These are phyloP conservation scores for Coracopsis vasa DNA, from an alignment of 2,113 vertebrate species.

Conservation along the genomic window DNA sequence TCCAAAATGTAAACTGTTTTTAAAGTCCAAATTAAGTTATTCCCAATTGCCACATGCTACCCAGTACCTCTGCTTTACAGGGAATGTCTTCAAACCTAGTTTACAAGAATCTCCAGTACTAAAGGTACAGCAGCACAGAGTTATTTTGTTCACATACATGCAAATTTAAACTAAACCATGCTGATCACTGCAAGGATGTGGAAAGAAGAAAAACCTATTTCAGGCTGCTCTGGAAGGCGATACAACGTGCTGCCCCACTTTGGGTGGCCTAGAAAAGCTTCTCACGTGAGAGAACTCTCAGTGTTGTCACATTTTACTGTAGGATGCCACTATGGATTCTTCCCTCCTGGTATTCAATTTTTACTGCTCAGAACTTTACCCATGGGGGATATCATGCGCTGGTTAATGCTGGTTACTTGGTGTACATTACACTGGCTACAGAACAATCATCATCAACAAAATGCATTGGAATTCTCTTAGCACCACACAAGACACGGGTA, in stretches of 20 bases:
- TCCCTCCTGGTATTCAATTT: not conserved
- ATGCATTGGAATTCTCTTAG: not conserved
- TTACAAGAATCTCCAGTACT: not conserved
- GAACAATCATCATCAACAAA: not conserved
- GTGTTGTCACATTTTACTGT: not conserved
- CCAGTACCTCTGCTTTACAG: not conserved
- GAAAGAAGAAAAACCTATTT: not conserved
- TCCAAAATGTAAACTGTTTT: not conserved
- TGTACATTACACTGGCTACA: not conserved
- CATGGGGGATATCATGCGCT: not conserved
- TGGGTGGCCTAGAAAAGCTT: conserved; percentile 6
- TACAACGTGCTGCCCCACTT: not conserved
- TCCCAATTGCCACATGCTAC: not conserved
- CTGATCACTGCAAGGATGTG: not conserved
- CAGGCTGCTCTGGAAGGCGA: not conserved
- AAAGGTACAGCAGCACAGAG: not conserved
- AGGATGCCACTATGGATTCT: not conserved
- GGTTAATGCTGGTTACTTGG: not conserved
- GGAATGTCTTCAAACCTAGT: not conserved
- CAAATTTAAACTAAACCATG: not conserved
- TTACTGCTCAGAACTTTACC: not conserved
- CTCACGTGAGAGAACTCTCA: not conserved
- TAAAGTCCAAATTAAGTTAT: not conserved
- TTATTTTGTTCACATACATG: not conserved
- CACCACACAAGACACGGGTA: not conserved